A percentile compares a stretch with the other conserved stretches of the same genome.
Evolutionary conservation across 2,113 vertebrate species (phyloP).

Genomic region (Pantherophis guttatus): DNA sequence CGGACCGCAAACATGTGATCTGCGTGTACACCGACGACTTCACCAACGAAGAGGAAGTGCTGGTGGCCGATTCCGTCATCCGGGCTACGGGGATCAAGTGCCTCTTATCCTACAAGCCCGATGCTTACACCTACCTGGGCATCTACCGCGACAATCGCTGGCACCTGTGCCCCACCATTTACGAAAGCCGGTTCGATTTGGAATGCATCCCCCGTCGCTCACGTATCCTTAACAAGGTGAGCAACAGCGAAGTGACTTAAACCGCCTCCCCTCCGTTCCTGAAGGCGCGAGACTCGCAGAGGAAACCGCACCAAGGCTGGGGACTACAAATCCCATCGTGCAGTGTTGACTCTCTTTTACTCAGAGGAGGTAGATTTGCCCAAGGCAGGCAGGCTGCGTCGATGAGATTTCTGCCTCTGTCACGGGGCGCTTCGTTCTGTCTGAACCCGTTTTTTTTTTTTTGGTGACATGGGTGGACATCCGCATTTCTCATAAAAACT

Average conservation of each 20-base stretch:
- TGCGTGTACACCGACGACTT: conserved; percentile 85
- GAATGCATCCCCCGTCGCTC: conserved; percentile 83
- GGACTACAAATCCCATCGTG: background rate
- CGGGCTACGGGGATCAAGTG: conserved; percentile 84
- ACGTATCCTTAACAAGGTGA: conserved; percentile 80
- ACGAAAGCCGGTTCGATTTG: conserved; percentile 86
- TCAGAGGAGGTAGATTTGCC: background rate
- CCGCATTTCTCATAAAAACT: background rate
- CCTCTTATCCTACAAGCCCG: conserved; percentile 82
- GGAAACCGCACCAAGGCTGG: too few relatives aligned
- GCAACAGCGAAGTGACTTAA: conserved; percentile 79
- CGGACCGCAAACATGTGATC: conserved; percentile 78
- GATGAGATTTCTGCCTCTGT: background rate
- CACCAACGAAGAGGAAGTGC: conserved; percentile 79
- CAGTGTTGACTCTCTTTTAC: too few relatives aligned
- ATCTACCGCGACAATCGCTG: conserved; percentile 89
- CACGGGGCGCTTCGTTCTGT: background rate
- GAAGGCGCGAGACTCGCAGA: accelerated
- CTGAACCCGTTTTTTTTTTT: too few relatives aligned
- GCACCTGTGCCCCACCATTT: conserved; percentile 89
- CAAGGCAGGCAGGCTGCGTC: background rate
- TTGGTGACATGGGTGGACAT: too few relatives aligned
- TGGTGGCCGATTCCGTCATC: conserved; percentile 76
- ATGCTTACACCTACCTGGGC: conserved; percentile 86
- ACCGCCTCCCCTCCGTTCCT: background rate